Conservation (phyloP, 2,113 vertebrate species). For the Glaucomys volans region DNA sequence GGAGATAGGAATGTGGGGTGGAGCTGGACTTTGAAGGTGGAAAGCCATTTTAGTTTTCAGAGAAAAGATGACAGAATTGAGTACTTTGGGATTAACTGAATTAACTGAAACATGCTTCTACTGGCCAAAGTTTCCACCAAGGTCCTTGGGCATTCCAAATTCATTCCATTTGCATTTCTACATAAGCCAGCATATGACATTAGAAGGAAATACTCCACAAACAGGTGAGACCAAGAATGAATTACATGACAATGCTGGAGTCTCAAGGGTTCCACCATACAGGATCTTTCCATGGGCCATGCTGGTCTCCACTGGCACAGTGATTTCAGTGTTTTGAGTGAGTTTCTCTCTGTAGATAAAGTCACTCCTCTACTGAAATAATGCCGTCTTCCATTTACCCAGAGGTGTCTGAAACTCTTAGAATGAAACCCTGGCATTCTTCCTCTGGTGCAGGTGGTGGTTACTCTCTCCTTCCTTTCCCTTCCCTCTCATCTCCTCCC, state of each 20-base stretch:
- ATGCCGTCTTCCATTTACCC: not conserved
- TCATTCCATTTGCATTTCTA: not conserved
- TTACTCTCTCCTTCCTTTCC: not conserved
- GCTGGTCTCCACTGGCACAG: not conserved
- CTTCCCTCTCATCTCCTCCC: not conserved
- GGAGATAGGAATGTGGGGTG: not conserved
- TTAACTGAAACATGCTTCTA: not conserved
- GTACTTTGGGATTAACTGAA: not conserved
- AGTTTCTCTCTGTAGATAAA: not conserved
- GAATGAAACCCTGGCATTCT: not conserved
- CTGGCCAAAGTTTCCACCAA: not conserved
- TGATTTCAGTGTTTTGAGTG: not conserved
- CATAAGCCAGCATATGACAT: not conserved
- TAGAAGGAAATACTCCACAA: not conserved
- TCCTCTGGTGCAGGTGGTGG: not conserved
- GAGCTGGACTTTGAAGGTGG: not conserved
- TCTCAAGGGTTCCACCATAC: not conserved
- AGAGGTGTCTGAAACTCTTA: not conserved
- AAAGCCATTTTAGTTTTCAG: not conserved
- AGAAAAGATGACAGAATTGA: not conserved
- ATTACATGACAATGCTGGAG: rapidly evolving
- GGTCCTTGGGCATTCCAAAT: not conserved
- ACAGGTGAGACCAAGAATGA: not conserved
- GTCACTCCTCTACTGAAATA: not conserved
- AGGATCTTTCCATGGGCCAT: not conserved